Evolutionary conservation across 2,113 vertebrate species (phyloP), one percentile per base, ranked within the genome.

Genomic region (Laticauda colubrina): DNA sequence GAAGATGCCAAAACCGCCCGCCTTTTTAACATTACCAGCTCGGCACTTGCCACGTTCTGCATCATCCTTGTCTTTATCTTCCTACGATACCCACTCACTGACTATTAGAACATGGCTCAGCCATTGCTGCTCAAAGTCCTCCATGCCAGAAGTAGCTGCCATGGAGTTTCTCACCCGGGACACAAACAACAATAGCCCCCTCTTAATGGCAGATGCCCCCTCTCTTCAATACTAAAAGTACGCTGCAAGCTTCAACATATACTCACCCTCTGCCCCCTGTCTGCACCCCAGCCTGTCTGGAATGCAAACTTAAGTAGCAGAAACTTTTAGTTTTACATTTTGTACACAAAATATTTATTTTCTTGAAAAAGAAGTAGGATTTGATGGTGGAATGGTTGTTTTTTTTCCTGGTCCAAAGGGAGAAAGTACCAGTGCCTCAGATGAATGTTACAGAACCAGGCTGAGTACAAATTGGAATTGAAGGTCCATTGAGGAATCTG

Each of bases 1-100:
- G 98, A 98, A 95, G 98, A 98, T 4, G 98, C 98, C 95, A 98
- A 98, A 96, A 98, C 98, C 0, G 98, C 98, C 0, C 95, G 98
- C 89, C 97, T 98, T 43, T 98, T 98, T 96, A 98, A 98, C 96
- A 98, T 98, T 96, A 97, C 98, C 95, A 98, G 98, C 96, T 98
- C 98, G 0, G 98, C 98, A 7, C 97, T 98, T 90, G 98, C 98
- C 0, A 98, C 98, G 9, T 98, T 98, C 96, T 98, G 98, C 91
- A 97, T 98, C 95, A 95, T 98, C 91, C 97, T 98, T 0, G 95
- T 98, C 91, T 97, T 98, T 95, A 97, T 98, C 92, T 98, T 98
- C 96, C 96, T 98, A 96, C 96, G 98, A 94, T 98, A 98, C 92
- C 98, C 98, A 1, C 98, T 98, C 94, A 96, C 97, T 81, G 97